Percentiles rank a stretch among this genome's conserved stretches.
Evolutionary conservation across 2,888 invertebrate species (phyloP).

Genomic region (Gortyna flavago): DNA sequence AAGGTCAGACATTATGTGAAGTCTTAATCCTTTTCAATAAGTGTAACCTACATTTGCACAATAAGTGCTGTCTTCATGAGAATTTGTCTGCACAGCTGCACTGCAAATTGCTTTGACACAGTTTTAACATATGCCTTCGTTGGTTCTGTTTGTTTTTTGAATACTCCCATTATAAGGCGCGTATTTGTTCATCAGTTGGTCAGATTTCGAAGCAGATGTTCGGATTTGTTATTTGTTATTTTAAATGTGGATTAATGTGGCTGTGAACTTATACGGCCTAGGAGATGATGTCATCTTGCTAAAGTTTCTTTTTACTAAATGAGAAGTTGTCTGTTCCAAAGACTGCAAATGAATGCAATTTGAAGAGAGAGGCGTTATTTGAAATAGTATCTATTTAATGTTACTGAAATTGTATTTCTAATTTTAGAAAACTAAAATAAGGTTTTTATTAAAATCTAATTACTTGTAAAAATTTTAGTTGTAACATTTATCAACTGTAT

Average conservation of each 20-base stretch:
- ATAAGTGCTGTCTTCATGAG: conserved; percentile 56
- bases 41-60: conserved; percentile 64
- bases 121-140: conserved; percentile 69
- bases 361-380: neutral
- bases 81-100: conserved; percentile 73
- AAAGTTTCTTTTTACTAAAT: conserved; percentile 23
- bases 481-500: conserved; percentile 7
- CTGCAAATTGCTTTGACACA: conserved; percentile 70
- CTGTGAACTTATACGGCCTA: conserved; percentile 37
- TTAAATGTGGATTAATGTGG: conserved; percentile 37
- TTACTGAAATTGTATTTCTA: too few relatives aligned
- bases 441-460: neutral
- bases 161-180: conserved; percentile 46
- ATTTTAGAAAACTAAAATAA: neutral
- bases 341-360: neutral
- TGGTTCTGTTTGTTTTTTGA: conserved; percentile 63
- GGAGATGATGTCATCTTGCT: conserved; percentile 47
- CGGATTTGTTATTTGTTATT: conserved; percentile 46
- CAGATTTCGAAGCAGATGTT: conserved; percentile 52
- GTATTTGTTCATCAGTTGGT: conserved; percentile 41
- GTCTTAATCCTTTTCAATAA: conserved; percentile 52
- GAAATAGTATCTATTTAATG: neutral
- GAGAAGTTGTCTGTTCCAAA: neutral
- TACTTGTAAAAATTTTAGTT: neutral
- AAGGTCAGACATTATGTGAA: conserved; percentile 43